phyloP scores from a whole-genome alignment of 2,113 vertebrate species.

The Hydropotes inermis region DNA sequence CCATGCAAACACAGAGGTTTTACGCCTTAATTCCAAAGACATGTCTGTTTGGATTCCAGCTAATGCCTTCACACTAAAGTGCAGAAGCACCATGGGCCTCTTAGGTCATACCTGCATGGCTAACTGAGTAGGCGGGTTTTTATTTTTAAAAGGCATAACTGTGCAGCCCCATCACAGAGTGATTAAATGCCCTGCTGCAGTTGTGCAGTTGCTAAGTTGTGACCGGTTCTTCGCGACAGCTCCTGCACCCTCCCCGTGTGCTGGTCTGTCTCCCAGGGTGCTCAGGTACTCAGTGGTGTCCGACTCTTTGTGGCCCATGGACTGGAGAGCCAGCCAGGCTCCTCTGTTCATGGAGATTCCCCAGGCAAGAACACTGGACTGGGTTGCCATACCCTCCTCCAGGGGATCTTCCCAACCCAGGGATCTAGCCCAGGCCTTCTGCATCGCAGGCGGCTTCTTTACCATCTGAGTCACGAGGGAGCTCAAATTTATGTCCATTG shows the following conservation, averaged over 20 bases:
- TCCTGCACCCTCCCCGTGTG: accelerated
- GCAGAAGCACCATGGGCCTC: neutral
- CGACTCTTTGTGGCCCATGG: neutral
- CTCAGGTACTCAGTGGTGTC: neutral
- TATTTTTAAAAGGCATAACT: neutral
- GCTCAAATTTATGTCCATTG: neutral
- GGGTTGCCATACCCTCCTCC: neutral
- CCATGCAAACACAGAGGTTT: neutral
- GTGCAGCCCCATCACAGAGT: neutral
- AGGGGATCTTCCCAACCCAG: neutral
- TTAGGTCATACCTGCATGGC: neutral
- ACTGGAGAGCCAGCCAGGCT: neutral
- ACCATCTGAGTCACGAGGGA: neutral
- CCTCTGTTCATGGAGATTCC: neutral
- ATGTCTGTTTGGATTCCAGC: neutral
- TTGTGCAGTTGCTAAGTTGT: neutral
- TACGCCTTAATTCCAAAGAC: neutral
- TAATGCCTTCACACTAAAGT: neutral
- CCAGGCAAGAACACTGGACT: neutral
- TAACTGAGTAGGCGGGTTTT: neutral
- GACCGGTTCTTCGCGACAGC: neutral
- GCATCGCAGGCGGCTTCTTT: neutral
- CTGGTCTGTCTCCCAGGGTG: neutral
- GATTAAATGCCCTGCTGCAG: neutral
- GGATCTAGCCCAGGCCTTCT: neutral